Evolutionary conservation across 2,113 vertebrate genomes (phyloP), one percentile per base, ranked within the genome.

Genomic region (Cepphus grylle): DNA sequence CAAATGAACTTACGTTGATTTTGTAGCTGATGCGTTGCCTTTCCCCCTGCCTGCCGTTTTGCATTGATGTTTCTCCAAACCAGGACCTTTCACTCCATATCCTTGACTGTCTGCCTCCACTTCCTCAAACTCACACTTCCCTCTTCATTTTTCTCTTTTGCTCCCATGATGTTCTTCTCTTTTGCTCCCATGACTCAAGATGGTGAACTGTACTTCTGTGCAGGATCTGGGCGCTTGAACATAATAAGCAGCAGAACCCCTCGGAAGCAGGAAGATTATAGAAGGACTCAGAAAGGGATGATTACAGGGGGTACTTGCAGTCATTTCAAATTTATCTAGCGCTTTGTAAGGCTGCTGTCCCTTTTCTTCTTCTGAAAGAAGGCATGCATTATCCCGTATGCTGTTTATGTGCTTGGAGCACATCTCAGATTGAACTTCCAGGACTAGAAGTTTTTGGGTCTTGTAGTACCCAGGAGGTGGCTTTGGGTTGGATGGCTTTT

Each of bases 311-410:
- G 16, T 25, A 47, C 15, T 73, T 1, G 1, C 0, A 11, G 2
- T 70, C n/a, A 42, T 55, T 90, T 90, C 50, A 77, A 76, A 67
- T 40, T 26, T 63, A 45, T 15, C 7, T 25, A 55, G 32, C 5
- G 6, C 8, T 79, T 65, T 9, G 1, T 9, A 42, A 81, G 17
- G 43, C 49, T 72, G 29, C 3, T 16, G 14, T 81, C 19, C 14
- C 29, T 82, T 67, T 72, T 66, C 6, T 22, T 29, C 19, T 34
- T 74, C 50, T 80, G 71, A 42, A 83, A 43, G 20, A 76, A 38
- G 15, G 42, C 18, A 15, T 0, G 0, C 8, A 12, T 23, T 55
- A 56, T 12, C 18, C 8, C 2, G 6, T 34, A 11, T 25, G 9
- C 10, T 40, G 6, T 30, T 70, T 61, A 17, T 26, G 25, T 30